phyloP scores from a whole-genome alignment of 2,888 invertebrate genomes.

The Campaea margaritaria region DNA sequence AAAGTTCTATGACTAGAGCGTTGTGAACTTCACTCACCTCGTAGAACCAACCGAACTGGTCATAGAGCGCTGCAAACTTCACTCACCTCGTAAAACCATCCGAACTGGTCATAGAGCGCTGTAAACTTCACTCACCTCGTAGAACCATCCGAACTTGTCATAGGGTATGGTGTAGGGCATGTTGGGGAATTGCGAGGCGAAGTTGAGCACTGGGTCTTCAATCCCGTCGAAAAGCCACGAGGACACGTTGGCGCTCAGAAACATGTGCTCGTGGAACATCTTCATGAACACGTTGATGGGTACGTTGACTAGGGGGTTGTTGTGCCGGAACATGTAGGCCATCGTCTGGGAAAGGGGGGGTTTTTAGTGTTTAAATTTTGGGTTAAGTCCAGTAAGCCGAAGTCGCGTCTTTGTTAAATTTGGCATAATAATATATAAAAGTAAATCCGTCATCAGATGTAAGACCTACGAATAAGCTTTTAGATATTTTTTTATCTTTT shows the following conservation, averaged over 20 bases:
- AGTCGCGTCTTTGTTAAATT: too few relatives aligned
- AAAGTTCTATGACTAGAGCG: too few relatives aligned
- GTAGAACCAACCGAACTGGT: too few relatives aligned
- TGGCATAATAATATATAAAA: too few relatives aligned
- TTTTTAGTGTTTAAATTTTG: too few relatives aligned
- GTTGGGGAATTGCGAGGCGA: conserved; percentile 82
- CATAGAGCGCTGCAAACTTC: too few relatives aligned
- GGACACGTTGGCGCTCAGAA: conserved; percentile 86
- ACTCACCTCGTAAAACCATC: conserved; percentile 93
- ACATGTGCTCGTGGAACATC: conserved; percentile 79
- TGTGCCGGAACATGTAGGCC: conserved; percentile 84
- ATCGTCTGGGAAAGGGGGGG: conserved; percentile 84
- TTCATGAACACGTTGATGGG: conserved; percentile 85
- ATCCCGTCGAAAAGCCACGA: conserved; percentile 93
- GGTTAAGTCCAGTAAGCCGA: too few relatives aligned
- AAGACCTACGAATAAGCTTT: too few relatives aligned
- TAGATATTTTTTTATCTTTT: too few relatives aligned
- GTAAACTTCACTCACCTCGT: conserved; percentile 83
- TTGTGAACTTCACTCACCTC: too few relatives aligned
- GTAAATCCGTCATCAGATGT: too few relatives aligned
- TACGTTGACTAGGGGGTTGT: conserved; percentile 58
- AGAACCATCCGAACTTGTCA: conserved; percentile 94
- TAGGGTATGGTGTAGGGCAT: conserved; percentile 86
- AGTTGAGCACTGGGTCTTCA: conserved; percentile 88
- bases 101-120: conserved; percentile 88